phyloP scores from a whole-genome alignment of 1,140 invertebrate genomes.

The Pogonomyrmex barbatus region DNA sequence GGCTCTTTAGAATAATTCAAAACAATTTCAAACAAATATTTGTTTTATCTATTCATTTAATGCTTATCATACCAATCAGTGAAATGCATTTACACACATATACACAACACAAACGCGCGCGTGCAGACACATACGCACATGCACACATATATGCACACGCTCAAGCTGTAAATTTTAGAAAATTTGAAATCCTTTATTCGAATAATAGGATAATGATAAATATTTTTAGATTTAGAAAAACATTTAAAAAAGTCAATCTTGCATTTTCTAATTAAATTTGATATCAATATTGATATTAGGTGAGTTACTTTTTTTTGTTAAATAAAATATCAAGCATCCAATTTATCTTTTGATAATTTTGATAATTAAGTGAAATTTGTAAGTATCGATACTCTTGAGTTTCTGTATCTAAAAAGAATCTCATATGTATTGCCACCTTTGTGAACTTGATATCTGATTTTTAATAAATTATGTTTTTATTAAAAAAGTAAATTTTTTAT shows the following conservation, averaged over 20 bases:
- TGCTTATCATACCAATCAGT: not conserved
- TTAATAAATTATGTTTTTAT: no score
- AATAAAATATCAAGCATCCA: not conserved
- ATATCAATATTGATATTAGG: not conserved
- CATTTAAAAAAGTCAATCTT: not conserved
- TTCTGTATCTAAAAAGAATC: constrained; percentile 43
- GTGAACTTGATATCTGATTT: no score
- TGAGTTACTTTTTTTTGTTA: not conserved
- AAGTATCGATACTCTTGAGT: not conserved
- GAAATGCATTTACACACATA: no score
- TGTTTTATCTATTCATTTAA: not conserved
- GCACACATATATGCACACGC: no score
- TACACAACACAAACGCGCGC: no score
- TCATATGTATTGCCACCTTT: constrained; percentile 14
- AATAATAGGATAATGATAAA: not conserved
- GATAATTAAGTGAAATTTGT: not conserved
- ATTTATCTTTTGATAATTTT: not conserved
- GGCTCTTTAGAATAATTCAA: not conserved
- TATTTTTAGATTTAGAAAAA: not conserved
- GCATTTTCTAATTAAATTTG: not conserved
- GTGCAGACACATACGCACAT: no score
- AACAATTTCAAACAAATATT: constrained; percentile 9
- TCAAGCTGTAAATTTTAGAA: not conserved
- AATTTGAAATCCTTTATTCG: not conserved
- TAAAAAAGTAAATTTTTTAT: no score